Conservation (phyloP, 2,113 vertebrate species). For the Maylandia zebra region DNA sequence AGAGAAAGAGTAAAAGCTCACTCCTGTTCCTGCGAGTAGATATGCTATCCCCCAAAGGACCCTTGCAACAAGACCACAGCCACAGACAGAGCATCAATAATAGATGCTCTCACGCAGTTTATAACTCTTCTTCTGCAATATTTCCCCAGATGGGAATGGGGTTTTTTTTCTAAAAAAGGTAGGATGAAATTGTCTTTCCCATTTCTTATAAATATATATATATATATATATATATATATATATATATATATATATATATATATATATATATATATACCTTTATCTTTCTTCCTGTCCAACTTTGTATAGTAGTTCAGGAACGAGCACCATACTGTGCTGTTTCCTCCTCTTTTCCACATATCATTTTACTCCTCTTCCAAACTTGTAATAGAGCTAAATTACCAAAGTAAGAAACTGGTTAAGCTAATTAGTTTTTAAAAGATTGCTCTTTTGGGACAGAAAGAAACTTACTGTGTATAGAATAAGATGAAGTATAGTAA, state of each 20-base stretch:
- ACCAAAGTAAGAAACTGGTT: neutral
- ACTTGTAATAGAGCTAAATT: neutral
- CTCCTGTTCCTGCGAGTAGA: constrained; percentile 13
- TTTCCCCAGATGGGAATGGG: neutral
- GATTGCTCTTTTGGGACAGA: neutral
- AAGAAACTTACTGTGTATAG: neutral
- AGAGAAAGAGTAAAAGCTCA: constrained; percentile 10
- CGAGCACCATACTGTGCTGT: neutral
- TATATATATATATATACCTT: neutral
- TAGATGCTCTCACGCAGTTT: constrained; percentile 33
- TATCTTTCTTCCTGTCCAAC: neutral
- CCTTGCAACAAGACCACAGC: constrained; percentile 15
- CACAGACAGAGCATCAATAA: constrained; percentile 55
- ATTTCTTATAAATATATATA: neutral
- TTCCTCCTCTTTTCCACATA: neutral
- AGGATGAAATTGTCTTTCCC: constrained; percentile 7
- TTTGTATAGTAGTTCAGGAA: neutral
- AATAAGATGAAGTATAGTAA: neutral
- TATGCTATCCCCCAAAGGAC: constrained; percentile 15
- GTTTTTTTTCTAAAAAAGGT: neutral
- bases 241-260: neutral
- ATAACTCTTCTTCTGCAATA: constrained; percentile 15
- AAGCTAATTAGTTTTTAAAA: constrained; percentile 5
- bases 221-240: neutral
- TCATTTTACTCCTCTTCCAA: neutral